A percentile compares a stretch with the other conserved stretches of the same genome.
Conservation (phyloP, 2,888 invertebrate genomes). For the Apocheima hispidaria region DNA sequence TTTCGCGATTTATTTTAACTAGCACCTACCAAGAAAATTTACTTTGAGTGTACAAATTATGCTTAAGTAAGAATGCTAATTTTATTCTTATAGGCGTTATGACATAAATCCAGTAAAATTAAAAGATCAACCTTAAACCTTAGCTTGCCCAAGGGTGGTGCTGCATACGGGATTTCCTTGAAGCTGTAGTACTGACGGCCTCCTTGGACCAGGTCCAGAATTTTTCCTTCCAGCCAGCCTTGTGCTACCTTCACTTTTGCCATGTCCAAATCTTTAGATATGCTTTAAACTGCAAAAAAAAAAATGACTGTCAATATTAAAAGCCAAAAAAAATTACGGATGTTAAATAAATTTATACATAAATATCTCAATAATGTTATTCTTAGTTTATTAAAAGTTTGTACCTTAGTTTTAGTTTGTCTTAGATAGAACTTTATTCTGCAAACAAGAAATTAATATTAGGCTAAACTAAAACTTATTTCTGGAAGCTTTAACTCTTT, state of each 20-base stretch:
- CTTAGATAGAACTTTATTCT: too few relatives aligned
- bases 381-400: too few relatives aligned
- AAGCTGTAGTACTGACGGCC: slow-evolving; percentile 63
- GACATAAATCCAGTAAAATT: background rate
- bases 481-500: too few relatives aligned
- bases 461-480: too few relatives aligned
- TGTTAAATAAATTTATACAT: too few relatives aligned
- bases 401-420: too few relatives aligned
- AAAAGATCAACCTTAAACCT: slow-evolving; percentile 57
- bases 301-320: too few relatives aligned
- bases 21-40: too few relatives aligned
- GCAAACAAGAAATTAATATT: too few relatives aligned
- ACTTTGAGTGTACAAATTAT: too few relatives aligned
- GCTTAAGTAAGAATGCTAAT: background rate
- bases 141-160: slow-evolving; percentile 60
- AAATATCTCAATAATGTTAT: too few relatives aligned
- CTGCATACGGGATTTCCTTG: slow-evolving; percentile 71
- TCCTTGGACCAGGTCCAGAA: slow-evolving; percentile 50
- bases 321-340: background rate
- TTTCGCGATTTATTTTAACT: too few relatives aligned
- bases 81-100: background rate
- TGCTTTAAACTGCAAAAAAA: background rate
- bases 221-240: slow-evolving; percentile 59
- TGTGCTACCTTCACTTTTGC: background rate
- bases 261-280: background rate